Conservation (phyloP, 2,888 invertebrate species). For the Drosophila nigricruria region DNA sequence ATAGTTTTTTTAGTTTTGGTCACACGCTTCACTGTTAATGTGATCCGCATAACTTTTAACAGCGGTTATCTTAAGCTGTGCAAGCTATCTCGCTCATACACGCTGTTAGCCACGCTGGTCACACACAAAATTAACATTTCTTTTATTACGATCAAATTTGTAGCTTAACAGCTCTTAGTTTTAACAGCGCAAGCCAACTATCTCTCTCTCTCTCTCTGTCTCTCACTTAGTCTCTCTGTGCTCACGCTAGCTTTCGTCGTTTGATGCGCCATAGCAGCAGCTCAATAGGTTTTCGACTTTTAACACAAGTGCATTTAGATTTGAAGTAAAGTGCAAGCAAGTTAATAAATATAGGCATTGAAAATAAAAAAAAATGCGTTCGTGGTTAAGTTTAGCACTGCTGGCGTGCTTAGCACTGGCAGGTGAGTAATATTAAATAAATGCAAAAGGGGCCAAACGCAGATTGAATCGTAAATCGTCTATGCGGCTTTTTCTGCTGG, state of each 20-base stretch:
- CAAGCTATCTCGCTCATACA: slow-evolving; percentile 12
- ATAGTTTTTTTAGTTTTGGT: slow-evolving; percentile 21
- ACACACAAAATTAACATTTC: slow-evolving; percentile 28
- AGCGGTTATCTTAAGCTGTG: slow-evolving; percentile 15
- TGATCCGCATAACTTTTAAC: slow-evolving; percentile 32
- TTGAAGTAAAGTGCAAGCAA: slow-evolving; percentile 9
- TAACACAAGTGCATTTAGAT: slow-evolving; percentile 11
- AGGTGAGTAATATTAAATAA: slow-evolving; percentile 50
- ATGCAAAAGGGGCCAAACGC: slow-evolving; percentile 9
- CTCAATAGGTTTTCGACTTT: slow-evolving; percentile 34
- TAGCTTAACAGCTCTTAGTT: slow-evolving; percentile 22
- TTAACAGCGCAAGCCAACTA: slow-evolving; percentile 18
- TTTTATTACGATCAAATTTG: slow-evolving; percentile 43
- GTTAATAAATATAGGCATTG: not conserved
- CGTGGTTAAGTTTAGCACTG: slow-evolving; percentile 53
- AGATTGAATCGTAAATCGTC: not conserved
- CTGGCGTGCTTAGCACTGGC: slow-evolving; percentile 53
- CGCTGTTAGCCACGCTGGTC: slow-evolving; percentile 24
- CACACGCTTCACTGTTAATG: slow-evolving; percentile 39
- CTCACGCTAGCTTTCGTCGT: slow-evolving; percentile 47
- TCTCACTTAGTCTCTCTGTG: not conserved
- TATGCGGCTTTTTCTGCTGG: slow-evolving; percentile 32
- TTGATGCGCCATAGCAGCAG: slow-evolving; percentile 13
- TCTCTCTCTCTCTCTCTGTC: slow-evolving; percentile 22
- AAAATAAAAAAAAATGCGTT: slow-evolving; percentile 39